These are phyloP conservation scores for Schizopygopsis pylzovi DNA, from an alignment of 2,797 vertebrate species.

Conservation along the genomic window DNA sequence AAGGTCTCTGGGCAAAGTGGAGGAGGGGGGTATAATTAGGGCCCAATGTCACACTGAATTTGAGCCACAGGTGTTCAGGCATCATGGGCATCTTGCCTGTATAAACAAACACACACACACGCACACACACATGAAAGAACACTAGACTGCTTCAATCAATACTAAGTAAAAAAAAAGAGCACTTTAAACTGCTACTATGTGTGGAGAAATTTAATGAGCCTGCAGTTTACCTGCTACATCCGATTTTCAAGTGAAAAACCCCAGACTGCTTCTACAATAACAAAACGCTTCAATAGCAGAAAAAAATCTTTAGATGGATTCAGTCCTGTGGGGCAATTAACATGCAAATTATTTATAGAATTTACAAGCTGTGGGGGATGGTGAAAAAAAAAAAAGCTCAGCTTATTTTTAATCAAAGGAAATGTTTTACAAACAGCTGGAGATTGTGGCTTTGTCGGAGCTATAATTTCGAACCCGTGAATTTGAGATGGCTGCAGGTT, in stretches of 20 bases:
- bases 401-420: conserved; percentile 46
- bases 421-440: conserved; percentile 40
- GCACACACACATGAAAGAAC: conserved; percentile 1
- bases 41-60: conserved; percentile 34
- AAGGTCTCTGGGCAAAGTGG: conserved; percentile 10
- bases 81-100: background rate
- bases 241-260: conserved; percentile 24
- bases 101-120: conserved; percentile 9
- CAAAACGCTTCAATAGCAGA: conserved; percentile 35
- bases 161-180: conserved; percentile 6
- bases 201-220: conserved; percentile 42
- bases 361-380: conserved; percentile 25
- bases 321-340: conserved; percentile 38
- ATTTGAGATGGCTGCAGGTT: background rate
- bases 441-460: conserved; percentile 30
- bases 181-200: conserved; percentile 29
- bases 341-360: conserved; percentile 47
- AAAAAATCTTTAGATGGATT: conserved; percentile 43
- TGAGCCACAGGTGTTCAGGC: conserved; percentile 42
- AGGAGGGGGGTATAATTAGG: conserved; percentile 36
- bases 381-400: background rate
- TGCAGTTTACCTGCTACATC: conserved; percentile 29
- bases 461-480: conserved; percentile 10
- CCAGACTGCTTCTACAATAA: conserved; percentile 22
- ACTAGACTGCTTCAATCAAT: conserved; percentile 34